A percentile compares a stretch with the other conserved stretches of the same genome.
phyloP scores from a whole-genome alignment of 2,888 invertebrate genomes.

The Calameuta filiformis region DNA sequence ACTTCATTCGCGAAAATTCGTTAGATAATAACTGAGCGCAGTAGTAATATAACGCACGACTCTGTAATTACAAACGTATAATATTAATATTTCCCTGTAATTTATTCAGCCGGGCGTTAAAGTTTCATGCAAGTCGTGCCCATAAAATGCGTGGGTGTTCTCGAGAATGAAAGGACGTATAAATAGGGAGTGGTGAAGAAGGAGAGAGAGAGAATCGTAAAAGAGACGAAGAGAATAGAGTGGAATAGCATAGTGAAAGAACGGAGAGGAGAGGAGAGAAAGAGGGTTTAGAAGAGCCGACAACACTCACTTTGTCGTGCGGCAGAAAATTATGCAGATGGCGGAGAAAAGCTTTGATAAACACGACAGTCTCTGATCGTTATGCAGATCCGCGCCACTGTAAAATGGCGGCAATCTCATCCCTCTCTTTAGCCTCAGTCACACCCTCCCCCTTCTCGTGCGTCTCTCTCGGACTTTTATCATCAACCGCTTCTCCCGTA shows the following conservation, averaged over 20 bases:
- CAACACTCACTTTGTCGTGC: conserved; percentile 32
- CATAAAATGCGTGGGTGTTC: conserved; percentile 48
- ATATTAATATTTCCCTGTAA: conserved; percentile 34
- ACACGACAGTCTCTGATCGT: conserved; percentile 66
- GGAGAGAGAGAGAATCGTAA: background rate
- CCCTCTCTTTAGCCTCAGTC: conserved; percentile 5
- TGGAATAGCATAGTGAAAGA: background rate
- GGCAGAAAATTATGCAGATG: conserved; percentile 66
- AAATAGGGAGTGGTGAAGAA: background rate
- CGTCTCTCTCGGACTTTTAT: conserved; percentile 4
- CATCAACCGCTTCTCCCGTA: conserved; percentile 30
- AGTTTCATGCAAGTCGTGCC: conserved; percentile 59
- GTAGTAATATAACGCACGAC: background rate
- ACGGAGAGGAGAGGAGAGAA: conserved; percentile 12
- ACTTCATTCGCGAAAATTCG: background rate
- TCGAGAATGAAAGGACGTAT: conserved; percentile 32
- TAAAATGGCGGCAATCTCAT: conserved; percentile 66
- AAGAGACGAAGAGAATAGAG: background rate
- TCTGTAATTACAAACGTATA: background rate
- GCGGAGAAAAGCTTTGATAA: conserved; percentile 67
- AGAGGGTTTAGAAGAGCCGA: conserved; percentile 5
- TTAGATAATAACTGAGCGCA: background rate
- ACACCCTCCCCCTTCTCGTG: background rate
- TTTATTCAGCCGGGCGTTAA: conserved; percentile 53
- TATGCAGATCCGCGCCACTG: conserved; percentile 64